Evolutionary conservation across 2,888 invertebrate genomes (phyloP).

Genomic region (Temnothorax unifasciatus): DNA sequence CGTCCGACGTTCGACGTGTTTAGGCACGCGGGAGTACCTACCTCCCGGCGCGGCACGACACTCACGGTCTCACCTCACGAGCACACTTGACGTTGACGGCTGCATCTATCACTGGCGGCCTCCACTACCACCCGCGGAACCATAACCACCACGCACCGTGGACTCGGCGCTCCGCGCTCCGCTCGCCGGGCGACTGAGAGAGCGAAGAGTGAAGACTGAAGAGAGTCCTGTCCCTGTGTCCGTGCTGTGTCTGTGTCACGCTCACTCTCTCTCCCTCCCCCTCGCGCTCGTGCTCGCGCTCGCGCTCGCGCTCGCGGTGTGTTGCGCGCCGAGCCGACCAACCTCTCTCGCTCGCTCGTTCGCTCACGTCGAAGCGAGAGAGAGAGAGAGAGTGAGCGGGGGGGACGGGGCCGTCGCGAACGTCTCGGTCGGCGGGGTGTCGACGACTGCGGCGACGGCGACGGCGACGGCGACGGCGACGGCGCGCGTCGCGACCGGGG

Average conservation of each 20-base stretch:
- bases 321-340: conserved; percentile 7
- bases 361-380: conserved; percentile 26
- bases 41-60: conserved; percentile 43
- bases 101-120: conserved; percentile 60
- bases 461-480: not conserved
- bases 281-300: not conserved
- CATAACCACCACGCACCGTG: conserved; percentile 69
- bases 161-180: conserved; percentile 29
- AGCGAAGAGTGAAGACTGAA: not conserved
- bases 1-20: no score
- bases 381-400: not conserved
- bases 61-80: conserved; percentile 30
- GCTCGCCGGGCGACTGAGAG: conserved; percentile 53
- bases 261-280: conserved; percentile 56
- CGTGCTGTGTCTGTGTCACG: conserved; percentile 6
- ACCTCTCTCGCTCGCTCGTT: conserved; percentile 2
- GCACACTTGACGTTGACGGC: conserved; percentile 62
- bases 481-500: not conserved
- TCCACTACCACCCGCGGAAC: conserved; percentile 68
- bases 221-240: not conserved
- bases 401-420: not conserved
- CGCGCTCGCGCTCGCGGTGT: conserved; percentile 20
- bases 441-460: not conserved
- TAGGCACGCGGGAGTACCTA: no score
- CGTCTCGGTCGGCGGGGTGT: conserved; percentile 30